A percentile compares a stretch with the other conserved stretches of the same genome.
Evolutionary conservation across 2,113 vertebrate species (phyloP).

Genomic region (Mobula birostris): DNA sequence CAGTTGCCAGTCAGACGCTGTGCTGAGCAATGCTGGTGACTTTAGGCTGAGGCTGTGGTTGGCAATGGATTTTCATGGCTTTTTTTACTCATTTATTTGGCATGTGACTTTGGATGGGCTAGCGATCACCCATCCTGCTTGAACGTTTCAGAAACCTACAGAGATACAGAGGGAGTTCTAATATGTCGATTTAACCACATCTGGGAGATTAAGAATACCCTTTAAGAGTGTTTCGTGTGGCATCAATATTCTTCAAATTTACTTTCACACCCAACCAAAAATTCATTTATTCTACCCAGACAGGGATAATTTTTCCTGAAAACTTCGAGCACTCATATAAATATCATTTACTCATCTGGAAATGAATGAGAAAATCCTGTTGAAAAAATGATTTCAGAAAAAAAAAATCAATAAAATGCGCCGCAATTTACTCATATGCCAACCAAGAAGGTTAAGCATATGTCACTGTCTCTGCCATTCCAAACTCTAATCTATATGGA

Average conservation of each 20-base stretch:
- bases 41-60: not conserved
- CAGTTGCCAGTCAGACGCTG: too few relatives aligned
- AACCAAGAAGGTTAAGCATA: not conserved
- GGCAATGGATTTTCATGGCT: not conserved
- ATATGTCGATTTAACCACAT: not conserved
- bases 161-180: not conserved
- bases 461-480: not conserved
- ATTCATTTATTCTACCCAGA: not conserved
- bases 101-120: not conserved
- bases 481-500: slow-evolving; percentile 35
- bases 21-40: too few relatives aligned
- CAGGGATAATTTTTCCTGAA: not conserved
- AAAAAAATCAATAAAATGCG: not conserved
- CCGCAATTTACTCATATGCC: not conserved
- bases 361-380: not conserved
- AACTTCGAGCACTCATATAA: not conserved
- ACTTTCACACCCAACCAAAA: not conserved
- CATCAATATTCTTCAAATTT: not conserved
- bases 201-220: not conserved
- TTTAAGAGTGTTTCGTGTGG: not conserved
- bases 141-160: not conserved
- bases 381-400: not conserved
- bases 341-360: not conserved
- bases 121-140: not conserved
- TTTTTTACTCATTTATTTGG: not conserved